Evolutionary conservation across 1,140 invertebrate species (phyloP), one percentile per base, ranked within the genome.

Genomic region (Diprion similis): DNA sequence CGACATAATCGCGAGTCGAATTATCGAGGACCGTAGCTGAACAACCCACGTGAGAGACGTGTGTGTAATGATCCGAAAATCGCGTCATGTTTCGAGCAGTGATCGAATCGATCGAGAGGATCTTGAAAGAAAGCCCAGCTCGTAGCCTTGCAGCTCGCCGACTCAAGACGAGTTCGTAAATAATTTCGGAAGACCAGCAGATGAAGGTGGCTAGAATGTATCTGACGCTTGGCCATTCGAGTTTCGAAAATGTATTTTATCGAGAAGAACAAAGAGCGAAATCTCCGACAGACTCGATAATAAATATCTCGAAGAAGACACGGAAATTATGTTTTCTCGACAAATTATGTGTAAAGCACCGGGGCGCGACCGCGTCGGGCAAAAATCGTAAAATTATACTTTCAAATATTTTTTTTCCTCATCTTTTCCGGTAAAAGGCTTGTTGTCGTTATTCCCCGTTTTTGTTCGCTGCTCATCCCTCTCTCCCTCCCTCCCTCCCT

Each of bases 331-430:
- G 66, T 68, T 45, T 68, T 59, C 18, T 45, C 18, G 66, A 68
- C 66, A 68, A 68, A 68, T 68, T 68, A 68, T 68, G 66, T 68
- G 66, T 68, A 17, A 68, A 45, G 24, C 24, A 68, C 10, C 66
- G 37, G 19, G 67, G 6, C 67, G 67, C 15, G 67, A 64, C 17
- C 13, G 59, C 11, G 37, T 19, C 18, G 69, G 18, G 13, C 19
- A 46, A 70, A 47, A 47, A 75, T 75, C 37, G 59, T 75, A 75
- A 75, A 75, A 75, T 75, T 75, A 75, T 75, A 75, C 73, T 75
- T 75, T 75, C 70, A 75, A 75, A 75, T 75, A 64, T 64, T 68
- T 68, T 45, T 11, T 68, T 64, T 45, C 13, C 18, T 11, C 18
- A 15, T 11, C 13, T 15, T 18, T 64, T 64, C 66, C 66, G 51